These are phyloP conservation scores for Epinotia brunnichana DNA, from an alignment of 2,888 invertebrate species.

Conservation along the genomic window DNA sequence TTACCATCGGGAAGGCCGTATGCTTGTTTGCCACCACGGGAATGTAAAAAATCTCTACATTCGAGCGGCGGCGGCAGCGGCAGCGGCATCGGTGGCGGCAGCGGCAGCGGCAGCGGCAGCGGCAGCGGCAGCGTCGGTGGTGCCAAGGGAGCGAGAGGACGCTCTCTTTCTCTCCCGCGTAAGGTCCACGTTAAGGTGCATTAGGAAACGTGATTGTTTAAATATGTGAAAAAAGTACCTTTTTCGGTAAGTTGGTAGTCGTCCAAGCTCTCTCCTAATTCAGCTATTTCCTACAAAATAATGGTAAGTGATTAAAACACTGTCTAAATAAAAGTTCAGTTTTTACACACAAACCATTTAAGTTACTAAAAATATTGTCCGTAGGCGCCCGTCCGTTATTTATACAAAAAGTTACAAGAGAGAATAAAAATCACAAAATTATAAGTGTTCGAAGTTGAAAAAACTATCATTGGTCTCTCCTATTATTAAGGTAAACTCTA, in stretches of 20 bases:
- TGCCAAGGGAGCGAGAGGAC: too few relatives aligned
- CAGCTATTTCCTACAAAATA: constrained; percentile 20
- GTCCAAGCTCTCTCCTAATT: background rate
- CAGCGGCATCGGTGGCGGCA: too few relatives aligned
- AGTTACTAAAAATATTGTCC: background rate
- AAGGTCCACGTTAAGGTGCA: background rate
- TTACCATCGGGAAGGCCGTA: too few relatives aligned
- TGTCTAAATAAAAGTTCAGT: background rate
- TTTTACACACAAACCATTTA: background rate
- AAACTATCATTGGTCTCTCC: background rate
- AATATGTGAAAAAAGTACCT: background rate
- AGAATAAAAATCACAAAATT: too few relatives aligned
- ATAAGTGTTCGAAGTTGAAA: background rate
- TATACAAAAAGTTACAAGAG: background rate
- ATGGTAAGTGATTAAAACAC: background rate
- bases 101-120: too few relatives aligned
- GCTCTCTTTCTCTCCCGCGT: background rate
- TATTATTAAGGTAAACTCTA: too few relatives aligned
- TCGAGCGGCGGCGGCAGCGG: too few relatives aligned
- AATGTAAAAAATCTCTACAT: too few relatives aligned
- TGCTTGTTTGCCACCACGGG: too few relatives aligned
- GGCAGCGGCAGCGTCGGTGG: too few relatives aligned
- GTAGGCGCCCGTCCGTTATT: too few relatives aligned
- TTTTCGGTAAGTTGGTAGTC: constrained; percentile 11
- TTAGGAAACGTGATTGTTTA: background rate